These are phyloP conservation scores for Drosophila suboccidentalis DNA, from an alignment of 2,888 invertebrate genomes.

Conservation along the genomic window DNA sequence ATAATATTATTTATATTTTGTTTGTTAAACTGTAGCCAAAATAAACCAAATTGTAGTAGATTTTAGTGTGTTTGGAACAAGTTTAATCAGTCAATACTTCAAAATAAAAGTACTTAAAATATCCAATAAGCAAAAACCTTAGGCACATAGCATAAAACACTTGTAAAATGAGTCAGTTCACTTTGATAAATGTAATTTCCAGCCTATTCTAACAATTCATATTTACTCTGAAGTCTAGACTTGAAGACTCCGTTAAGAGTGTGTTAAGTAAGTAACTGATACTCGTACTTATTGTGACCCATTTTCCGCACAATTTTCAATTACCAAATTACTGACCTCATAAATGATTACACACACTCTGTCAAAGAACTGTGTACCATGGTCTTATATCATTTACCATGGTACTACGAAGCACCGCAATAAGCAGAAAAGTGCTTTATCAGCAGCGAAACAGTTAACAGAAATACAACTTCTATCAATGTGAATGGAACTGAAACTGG, in stretches of 20 bases:
- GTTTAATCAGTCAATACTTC: too few relatives aligned
- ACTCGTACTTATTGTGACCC: slow-evolving; percentile 45
- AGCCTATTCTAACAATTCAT: slow-evolving; percentile 2
- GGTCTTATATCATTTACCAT: slow-evolving; percentile 36
- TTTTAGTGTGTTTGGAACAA: neutral
- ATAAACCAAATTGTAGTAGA: too few relatives aligned
- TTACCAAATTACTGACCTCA: slow-evolving; percentile 76
- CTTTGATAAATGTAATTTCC: neutral
- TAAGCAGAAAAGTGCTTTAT: slow-evolving; percentile 49
- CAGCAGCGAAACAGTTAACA: slow-evolving; percentile 50
- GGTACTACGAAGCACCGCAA: slow-evolving; percentile 14
- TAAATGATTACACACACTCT: slow-evolving; percentile 52
- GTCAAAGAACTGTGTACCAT: slow-evolving; percentile 14
- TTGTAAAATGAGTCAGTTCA: neutral
- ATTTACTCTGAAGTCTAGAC: slow-evolving; percentile 43
- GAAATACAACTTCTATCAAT: slow-evolving; percentile 32
- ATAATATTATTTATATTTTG: neutral
- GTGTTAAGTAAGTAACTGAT: slow-evolving; percentile 11
- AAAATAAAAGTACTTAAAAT: too few relatives aligned
- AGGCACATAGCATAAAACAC: neutral
- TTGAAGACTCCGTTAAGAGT: slow-evolving; percentile 27
- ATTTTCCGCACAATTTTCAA: slow-evolving; percentile 61
- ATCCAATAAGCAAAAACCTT: neutral
- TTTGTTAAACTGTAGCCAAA: neutral
- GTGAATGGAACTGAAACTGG: slow-evolving; percentile 44